phyloP scores from a whole-genome alignment of 2,113 vertebrate genomes.

The Acrocephalus kingi region DNA sequence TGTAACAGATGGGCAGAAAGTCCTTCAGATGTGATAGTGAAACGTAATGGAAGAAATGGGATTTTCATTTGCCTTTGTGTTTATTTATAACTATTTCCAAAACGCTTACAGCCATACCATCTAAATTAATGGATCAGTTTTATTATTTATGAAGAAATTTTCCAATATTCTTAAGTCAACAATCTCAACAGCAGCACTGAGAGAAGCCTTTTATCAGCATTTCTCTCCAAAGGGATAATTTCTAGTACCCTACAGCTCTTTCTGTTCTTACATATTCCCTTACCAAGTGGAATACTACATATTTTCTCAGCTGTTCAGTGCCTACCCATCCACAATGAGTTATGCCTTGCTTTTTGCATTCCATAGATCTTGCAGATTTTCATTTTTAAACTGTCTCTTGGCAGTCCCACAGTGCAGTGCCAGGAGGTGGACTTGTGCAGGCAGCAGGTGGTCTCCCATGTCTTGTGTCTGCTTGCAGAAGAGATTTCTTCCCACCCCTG shows the following conservation, averaged over 20 bases:
- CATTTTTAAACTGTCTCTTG: background rate
- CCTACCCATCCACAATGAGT: background rate
- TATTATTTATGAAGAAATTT: background rate
- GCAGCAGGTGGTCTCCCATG: background rate
- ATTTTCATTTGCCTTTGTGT: background rate
- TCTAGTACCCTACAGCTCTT: background rate
- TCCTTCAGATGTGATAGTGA: background rate
- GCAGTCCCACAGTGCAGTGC: background rate
- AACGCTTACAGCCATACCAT: background rate
- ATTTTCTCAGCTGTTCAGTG: background rate
- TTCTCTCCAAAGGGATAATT: background rate
- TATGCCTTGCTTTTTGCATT: background rate
- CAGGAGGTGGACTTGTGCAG: background rate
- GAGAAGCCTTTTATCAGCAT: background rate
- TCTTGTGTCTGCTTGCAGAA: background rate
- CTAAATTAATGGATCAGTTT: background rate
- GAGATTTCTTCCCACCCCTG: background rate
- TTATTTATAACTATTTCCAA: slow-evolving; percentile 2
- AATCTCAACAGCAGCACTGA: background rate
- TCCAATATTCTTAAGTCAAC: background rate
- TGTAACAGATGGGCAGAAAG: background rate
- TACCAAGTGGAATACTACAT: background rate
- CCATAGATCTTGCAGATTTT: background rate
- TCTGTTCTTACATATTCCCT: background rate
- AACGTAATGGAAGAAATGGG: background rate